phyloP scores from a whole-genome alignment of 1,140 invertebrate species.

The Macrosteles quadrilineatus region DNA sequence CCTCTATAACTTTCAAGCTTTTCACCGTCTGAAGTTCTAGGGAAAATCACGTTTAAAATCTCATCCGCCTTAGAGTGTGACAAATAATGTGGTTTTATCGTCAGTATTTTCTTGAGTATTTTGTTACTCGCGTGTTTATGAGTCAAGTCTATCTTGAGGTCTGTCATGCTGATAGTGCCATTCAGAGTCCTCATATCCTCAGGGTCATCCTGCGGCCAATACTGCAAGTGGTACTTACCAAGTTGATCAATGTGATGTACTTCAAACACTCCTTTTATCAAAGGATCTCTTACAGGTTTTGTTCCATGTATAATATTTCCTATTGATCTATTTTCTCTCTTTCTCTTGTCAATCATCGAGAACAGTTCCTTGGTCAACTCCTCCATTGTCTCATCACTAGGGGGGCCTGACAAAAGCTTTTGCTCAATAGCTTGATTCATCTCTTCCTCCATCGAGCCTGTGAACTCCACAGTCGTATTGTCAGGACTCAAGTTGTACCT shows the following conservation, averaged over 20 bases:
- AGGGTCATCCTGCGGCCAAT: background rate
- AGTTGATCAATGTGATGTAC: background rate
- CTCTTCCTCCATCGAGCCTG: background rate
- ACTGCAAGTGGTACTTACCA: background rate
- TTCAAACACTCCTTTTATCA: background rate
- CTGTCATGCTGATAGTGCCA: background rate
- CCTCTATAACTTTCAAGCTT: too few species aligned
- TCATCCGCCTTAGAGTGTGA: background rate
- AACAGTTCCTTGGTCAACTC: background rate
- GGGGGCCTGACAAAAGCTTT: background rate
- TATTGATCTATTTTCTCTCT: background rate
- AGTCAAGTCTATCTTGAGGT: background rate
- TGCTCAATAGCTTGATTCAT: background rate
- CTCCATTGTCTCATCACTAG: background rate
- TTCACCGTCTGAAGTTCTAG: background rate
- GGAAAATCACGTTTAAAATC: background rate
- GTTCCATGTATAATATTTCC: background rate
- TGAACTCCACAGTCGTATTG: slow-evolving; percentile 8
- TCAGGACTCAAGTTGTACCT: background rate
- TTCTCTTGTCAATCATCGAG: background rate
- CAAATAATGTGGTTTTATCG: background rate
- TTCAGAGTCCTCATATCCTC: background rate
- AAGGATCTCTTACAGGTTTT: background rate
- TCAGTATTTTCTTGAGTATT: background rate
- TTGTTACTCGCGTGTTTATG: background rate